phyloP scores from a whole-genome alignment of 1,140 invertebrate genomes.

The Archivesica marissinica region DNA sequence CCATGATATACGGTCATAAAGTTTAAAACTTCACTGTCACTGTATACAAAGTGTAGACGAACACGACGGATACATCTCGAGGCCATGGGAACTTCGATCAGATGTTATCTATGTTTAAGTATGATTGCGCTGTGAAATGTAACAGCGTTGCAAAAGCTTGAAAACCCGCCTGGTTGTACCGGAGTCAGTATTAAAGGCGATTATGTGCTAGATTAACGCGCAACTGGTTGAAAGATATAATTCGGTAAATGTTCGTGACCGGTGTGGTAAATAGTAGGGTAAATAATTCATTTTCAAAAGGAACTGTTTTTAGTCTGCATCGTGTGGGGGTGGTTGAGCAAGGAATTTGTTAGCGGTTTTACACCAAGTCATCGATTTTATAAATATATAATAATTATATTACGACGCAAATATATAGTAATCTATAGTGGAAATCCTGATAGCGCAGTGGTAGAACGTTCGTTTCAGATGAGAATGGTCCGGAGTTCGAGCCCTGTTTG shows the following conservation, averaged over 20 bases:
- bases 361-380: no score
- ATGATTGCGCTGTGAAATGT: constrained; percentile 18
- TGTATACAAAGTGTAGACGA: background rate
- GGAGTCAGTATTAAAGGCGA: background rate
- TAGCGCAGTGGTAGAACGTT: no score
- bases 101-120: constrained; percentile 8
- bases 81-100: background rate
- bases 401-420: no score
- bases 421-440: no score
- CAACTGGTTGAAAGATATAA: background rate
- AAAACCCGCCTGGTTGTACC: background rate
- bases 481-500: no score
- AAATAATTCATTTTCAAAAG: no score
- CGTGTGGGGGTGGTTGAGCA: no score
- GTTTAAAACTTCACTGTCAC: constrained; percentile 15
- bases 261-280: background rate
- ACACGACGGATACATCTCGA: background rate
- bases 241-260: background rate
- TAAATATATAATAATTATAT: no score
- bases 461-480: no score
- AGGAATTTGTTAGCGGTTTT: no score
- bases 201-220: background rate
- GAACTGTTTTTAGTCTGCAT: no score
- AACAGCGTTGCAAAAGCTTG: background rate
- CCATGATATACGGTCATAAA: constrained; percentile 13